Evolutionary conservation across 2,113 vertebrate species (phyloP).

Genomic region (Benitochromis conjunctus): DNA sequence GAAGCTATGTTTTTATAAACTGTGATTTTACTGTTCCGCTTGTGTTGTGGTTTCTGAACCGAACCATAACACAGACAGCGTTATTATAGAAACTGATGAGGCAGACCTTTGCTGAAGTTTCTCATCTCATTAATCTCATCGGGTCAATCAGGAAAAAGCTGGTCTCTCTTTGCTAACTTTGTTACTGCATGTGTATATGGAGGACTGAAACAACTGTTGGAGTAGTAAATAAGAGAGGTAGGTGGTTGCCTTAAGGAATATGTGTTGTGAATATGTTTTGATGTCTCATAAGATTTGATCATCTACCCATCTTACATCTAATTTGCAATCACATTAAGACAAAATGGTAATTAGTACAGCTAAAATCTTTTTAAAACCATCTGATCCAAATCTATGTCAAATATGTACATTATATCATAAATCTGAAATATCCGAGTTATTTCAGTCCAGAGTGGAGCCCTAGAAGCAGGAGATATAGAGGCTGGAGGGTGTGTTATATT

Average conservation of each 20-base stretch:
- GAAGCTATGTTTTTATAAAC: background rate
- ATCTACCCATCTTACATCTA: background rate
- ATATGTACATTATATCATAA: background rate
- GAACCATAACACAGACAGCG: background rate
- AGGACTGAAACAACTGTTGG: background rate
- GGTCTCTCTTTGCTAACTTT: background rate
- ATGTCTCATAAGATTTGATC: background rate
- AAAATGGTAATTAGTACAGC: background rate
- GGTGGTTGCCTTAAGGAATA: background rate
- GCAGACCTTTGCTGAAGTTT: background rate
- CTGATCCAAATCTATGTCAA: background rate
- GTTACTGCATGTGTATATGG: background rate
- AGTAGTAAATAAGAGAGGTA: background rate
- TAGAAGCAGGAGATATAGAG: background rate
- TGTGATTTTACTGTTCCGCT: background rate
- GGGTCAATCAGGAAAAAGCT: background rate
- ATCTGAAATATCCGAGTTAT: background rate
- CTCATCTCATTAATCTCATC: background rate
- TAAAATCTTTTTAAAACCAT: background rate
- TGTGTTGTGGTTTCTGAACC: background rate
- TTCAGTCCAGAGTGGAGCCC: background rate
- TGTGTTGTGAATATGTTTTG: too few relatives aligned
- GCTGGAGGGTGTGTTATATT: conserved; percentile 1
- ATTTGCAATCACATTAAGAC: background rate
- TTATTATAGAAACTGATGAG: background rate